Base-by-base conservation (phyloP, 2,113 vertebrate species). In the Garra rufa region DNA sequence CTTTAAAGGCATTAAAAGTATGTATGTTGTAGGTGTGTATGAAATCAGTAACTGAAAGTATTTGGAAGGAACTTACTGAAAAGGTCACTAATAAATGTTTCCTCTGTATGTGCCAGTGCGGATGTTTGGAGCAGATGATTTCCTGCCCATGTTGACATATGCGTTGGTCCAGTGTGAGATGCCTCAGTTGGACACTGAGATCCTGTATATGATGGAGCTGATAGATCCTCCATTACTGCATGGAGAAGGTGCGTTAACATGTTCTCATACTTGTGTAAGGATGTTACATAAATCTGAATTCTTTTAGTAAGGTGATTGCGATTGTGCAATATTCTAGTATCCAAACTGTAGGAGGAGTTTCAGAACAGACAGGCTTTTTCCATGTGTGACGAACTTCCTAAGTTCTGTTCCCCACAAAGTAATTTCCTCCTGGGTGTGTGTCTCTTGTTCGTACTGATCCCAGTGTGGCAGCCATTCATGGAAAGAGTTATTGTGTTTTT, bases 131-230 rank as follows among this genome's bases (percentile, higher is more conserved):
- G 98, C 97, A 0, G 98, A 99, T 70, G 97, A 99, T 93, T 99
- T 99, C 93, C 91, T 99, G 86, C 98, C 98, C 19, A 97, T 99
- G 91, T 87, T 99, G 92, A 99, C 97, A 0, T 98, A 98, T 0
- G 96, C 98, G 14, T 86, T 99, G 69, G 97, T 96, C 19, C 97
- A 98, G 88, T 99, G 97, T 85, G 96, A 99, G 90, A 96, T 97
- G 96, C 94, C 98, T 70, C 96, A 97, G 87, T 90, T 99, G 90
- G 97, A 99, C 88, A 94, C 93, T 0, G 97, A 99, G 88, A 96
- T 99, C 11, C 95, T 98, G 83, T 99, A 98, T 91, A 98, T 97
- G 97, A 98, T 99, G 97, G 97, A 99, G 87, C 92, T 99, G 85
- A 91, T 99, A 89, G 97, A 99, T 90, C 97, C 97, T 0, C 93